Evolutionary conservation across 1,140 invertebrate genomes (phyloP), one percentile per base, ranked within the genome.

Genomic region (Drosophila equinoxialis): DNA sequence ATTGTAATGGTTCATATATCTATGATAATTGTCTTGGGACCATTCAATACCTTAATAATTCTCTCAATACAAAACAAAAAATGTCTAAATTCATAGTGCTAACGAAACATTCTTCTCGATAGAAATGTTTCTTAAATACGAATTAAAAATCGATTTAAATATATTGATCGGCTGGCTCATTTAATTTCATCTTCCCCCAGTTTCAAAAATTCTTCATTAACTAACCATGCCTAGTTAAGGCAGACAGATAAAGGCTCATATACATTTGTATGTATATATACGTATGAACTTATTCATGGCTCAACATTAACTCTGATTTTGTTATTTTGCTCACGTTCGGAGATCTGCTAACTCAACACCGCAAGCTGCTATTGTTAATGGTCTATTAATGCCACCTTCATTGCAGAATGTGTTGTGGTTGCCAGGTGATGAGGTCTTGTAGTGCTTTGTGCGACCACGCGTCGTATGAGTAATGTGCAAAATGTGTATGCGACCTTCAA

Each of bases 381-480:
- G 79, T 76, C 75, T 83, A 79, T 83, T 83, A 83, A 83, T 82
- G 68, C 37, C 54, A 41, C 64, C 37, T n/a, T 33, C 62, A 17
- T 11, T 30, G 23, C 62, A 30, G 41, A 14, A 45, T 33, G 42
- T 69, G 45, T 37, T 77, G 74, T 61, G 74, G 79, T 79, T 79
- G 68, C 77, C 72, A 72, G 77, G 78, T 71, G 66, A 71, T 45
- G 64, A 68, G 33, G 41, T 39, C 55, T 4, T 39, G 54, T 11
- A 8, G 11, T 13, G 57, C 17, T 39, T 8, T 10, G 41, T 39
- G 11, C 11, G 35, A 39, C 70, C 45, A 71, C 35, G 63, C 33
- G 55, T 55, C 71, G 80, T 79, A 83, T 83, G 80, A 83, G 80
- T 83, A 83, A 79, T 75, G 63, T 68, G 75, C 74, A 13, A 35